Conservation (phyloP, 2,888 invertebrate species). For the Meandrusa payeni region DNA sequence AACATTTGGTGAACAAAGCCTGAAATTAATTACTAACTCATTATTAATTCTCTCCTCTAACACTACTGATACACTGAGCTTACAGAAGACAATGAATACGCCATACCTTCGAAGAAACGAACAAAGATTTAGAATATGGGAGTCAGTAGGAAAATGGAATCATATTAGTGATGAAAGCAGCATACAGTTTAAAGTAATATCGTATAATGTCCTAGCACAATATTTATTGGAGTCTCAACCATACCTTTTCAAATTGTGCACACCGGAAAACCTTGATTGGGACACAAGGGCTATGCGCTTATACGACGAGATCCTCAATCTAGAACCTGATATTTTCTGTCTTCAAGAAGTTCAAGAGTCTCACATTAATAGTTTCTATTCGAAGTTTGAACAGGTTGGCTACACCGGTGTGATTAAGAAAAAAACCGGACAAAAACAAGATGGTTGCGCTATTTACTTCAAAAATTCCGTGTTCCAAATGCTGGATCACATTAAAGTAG, state of each 20-base stretch:
- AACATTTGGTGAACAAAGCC: too few species aligned
- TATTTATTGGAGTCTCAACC: conserved; percentile 86
- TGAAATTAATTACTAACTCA: too few species aligned
- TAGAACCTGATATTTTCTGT: conserved; percentile 85
- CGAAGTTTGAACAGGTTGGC: conserved; percentile 80
- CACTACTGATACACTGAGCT: too few species aligned
- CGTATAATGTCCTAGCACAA: conserved; percentile 95
- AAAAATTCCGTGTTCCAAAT: conserved; percentile 84
- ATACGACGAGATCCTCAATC: conserved; percentile 62
- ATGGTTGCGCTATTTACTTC: conserved; percentile 96
- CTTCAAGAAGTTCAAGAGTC: conserved; percentile 94
- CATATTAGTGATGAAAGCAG: neutral
- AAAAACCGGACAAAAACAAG: conserved; percentile 88
- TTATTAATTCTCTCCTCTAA: too few species aligned
- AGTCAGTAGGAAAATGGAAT: conserved; percentile 2
- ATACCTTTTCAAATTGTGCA: conserved; percentile 85
- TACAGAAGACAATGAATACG: neutral
- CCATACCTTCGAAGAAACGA: neutral
- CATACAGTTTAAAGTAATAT: conserved; percentile 85
- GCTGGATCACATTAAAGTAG: conserved; percentile 82
- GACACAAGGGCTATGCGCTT: conserved; percentile 79
- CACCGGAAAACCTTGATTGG: conserved; percentile 84
- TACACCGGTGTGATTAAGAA: conserved; percentile 90
- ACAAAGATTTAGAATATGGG: conserved; percentile 5
- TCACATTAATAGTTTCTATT: conserved; percentile 84